Evolutionary conservation across 2,113 vertebrate species (phyloP).

Genomic region (Kryptolebias marmoratus): DNA sequence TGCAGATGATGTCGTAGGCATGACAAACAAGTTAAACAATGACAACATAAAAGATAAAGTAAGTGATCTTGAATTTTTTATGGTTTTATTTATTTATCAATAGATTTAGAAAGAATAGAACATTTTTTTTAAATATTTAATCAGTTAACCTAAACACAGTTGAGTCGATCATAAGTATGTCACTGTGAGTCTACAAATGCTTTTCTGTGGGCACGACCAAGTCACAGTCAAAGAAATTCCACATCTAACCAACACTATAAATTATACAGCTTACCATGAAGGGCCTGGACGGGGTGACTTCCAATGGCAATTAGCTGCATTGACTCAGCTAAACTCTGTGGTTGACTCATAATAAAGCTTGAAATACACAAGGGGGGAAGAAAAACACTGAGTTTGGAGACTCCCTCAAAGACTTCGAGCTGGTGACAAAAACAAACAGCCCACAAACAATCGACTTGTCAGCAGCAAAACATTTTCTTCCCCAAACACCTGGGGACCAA

Average conservation of each 20-base stretch:
- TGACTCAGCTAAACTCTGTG: constrained; percentile 8
- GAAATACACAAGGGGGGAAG: constrained; percentile 13
- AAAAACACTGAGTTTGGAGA: constrained; percentile 28
- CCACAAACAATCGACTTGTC: constrained; percentile 52
- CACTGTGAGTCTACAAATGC: not conserved
- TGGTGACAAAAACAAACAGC: constrained; percentile 55
- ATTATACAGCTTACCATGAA: constrained; percentile 1
- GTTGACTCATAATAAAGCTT: constrained; percentile 17
- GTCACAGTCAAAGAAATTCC: not conserved
- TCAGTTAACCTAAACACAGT: not conserved
- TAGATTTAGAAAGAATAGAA: not conserved
- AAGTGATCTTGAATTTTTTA: not conserved
- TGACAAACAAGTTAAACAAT: constrained; percentile 79
- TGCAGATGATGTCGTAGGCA: constrained; percentile 72
- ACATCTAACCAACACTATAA: not conserved
- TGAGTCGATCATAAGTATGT: not conserved
- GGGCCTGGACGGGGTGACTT: not conserved
- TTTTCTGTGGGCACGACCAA: not conserved
- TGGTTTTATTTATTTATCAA: not conserved
- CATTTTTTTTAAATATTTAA: not conserved
- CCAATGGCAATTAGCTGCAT: not conserved
- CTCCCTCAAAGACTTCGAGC: constrained; percentile 26
- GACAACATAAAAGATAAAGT: constrained; percentile 81
- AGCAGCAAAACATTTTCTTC: constrained; percentile 50
- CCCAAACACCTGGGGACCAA: constrained; percentile 32